These are phyloP conservation scores for Tragelaphus buxtoni DNA, from an alignment of 2,113 vertebrate species.

Conservation along the genomic window DNA sequence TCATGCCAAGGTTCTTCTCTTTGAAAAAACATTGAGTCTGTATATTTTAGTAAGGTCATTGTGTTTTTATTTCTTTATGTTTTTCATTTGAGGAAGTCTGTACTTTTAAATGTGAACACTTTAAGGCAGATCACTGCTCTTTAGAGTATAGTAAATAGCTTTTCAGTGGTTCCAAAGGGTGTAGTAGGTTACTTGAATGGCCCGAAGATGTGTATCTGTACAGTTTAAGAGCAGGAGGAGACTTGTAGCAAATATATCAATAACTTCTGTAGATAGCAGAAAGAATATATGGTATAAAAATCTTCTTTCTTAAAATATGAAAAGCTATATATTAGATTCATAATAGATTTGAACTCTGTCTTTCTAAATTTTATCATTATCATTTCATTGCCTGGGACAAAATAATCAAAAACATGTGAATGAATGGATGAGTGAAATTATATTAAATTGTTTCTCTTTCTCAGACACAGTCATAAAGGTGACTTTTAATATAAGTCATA, in stretches of 20 bases:
- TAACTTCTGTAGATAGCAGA: not conserved
- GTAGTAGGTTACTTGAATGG: slow-evolving; percentile 48
- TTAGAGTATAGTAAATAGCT: slow-evolving; percentile 53
- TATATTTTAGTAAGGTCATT: slow-evolving; percentile 33
- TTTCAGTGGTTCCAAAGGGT: slow-evolving; percentile 49
- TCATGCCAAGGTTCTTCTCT: not conserved
- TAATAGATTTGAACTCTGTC: not conserved
- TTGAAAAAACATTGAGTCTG: slow-evolving; percentile 32
- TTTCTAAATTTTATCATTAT: not conserved
- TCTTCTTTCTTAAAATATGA: not conserved
- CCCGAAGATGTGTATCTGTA: not conserved
- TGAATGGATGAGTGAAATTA: not conserved
- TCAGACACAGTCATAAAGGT: not conserved
- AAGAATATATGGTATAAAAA: not conserved
- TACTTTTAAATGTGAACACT: slow-evolving; percentile 46
- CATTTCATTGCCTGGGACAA: not conserved
- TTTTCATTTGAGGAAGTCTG: slow-evolving; percentile 41
- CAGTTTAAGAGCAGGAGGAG: slow-evolving; percentile 7
- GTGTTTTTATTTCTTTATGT: slow-evolving; percentile 47
- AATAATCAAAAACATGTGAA: not conserved
- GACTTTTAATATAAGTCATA: not conserved
- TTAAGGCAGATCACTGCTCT: slow-evolving; percentile 42
- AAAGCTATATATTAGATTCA: not conserved
- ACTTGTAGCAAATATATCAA: slow-evolving; percentile 16
- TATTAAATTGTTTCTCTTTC: not conserved